phyloP scores from a whole-genome alignment of 2,888 invertebrate species.

The Pristionchus maxplancki region DNA sequence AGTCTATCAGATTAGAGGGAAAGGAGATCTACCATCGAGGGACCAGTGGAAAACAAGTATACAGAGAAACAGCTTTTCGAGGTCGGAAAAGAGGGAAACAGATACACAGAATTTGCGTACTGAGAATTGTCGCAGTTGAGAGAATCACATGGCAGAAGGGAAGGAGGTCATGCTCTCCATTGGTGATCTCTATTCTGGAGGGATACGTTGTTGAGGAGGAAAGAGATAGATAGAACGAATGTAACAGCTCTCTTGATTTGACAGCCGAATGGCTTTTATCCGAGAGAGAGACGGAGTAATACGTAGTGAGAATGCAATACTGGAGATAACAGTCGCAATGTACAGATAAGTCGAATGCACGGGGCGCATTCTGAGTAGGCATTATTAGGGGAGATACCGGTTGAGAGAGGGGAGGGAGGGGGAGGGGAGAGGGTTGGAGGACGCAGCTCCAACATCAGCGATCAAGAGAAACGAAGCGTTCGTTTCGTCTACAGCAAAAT shows the following conservation, averaged over 20 bases:
- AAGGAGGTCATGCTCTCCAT: neutral
- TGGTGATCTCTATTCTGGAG: neutral
- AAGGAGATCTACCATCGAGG: neutral
- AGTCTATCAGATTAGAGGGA: neutral
- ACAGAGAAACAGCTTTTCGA: neutral
- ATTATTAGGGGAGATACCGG: neutral
- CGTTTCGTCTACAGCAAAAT: neutral
- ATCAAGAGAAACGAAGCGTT: neutral
- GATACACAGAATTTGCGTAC: too few species aligned
- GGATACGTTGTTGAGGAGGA: neutral
- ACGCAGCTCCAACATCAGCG: neutral
- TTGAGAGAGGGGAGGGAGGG: neutral
- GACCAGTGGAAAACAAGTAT: neutral
- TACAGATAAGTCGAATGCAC: slow-evolving; percentile 16
- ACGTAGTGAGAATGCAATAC: slow-evolving; percentile 26
- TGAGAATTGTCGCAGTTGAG: too few species aligned
- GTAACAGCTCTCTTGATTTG: slow-evolving; percentile 5
- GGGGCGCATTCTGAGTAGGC: neutral
- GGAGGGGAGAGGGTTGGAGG: neutral
- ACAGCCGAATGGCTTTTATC: slow-evolving; percentile 20
- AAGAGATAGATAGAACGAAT: neutral
- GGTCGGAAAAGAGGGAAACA: neutral
- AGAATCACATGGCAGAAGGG: neutral
- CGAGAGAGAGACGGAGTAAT: neutral
- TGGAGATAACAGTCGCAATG: slow-evolving; percentile 15